Base-by-base conservation (phyloP, 2,888 invertebrate species). In the Stenotaenia linearis region DNA sequence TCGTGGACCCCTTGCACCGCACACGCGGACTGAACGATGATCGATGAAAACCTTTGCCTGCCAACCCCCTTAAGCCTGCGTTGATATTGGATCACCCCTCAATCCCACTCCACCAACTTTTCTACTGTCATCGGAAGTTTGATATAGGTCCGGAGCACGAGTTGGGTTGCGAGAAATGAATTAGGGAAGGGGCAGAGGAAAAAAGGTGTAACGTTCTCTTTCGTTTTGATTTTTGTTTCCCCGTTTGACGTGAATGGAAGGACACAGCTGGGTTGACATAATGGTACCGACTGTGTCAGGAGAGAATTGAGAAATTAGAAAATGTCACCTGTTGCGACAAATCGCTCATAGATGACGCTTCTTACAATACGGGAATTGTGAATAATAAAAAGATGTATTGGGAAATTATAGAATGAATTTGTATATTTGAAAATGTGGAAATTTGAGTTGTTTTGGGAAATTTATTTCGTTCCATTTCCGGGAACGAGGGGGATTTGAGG, bases 1-100 rank as follows among this genome's bases (percentile, higher is more conserved):
- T 69, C 69, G 69, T 18, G 78, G n/a, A n/a, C 78, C 61, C 61
- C 61, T 28, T 10, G 30, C 32, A 30, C 69, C 78, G 78, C 78
- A 78, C 78, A 78, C 78, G 78, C 78, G 56, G 40, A 69, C 69
- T 32, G 78, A 45, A 45, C 77, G 21, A 45, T 77, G 77, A 77
- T 77, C 23, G 77, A 77, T 77, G 77, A 45, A 37, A 28, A 45
- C 77, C 77, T 45, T 45, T 77, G 28, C 23, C 40, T 45, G 77
- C 40, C 45, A 45, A 37, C 77, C 77, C 77, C 77, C 40, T 45
- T 45, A 35, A 45, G 77, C 35, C 50, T 35, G 40, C 40, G 28
- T 45, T 37, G 25, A 77, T 77, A 77, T 77, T 77, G 77, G 77
- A 35, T 77, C 69, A 69, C 69, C 69, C 69, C 69, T 69, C 69